Percentiles rank a stretch among this genome's conserved stretches.
Conservation (phyloP, 2,797 vertebrate species). For the Gymnoscopelus microlampas region DNA sequence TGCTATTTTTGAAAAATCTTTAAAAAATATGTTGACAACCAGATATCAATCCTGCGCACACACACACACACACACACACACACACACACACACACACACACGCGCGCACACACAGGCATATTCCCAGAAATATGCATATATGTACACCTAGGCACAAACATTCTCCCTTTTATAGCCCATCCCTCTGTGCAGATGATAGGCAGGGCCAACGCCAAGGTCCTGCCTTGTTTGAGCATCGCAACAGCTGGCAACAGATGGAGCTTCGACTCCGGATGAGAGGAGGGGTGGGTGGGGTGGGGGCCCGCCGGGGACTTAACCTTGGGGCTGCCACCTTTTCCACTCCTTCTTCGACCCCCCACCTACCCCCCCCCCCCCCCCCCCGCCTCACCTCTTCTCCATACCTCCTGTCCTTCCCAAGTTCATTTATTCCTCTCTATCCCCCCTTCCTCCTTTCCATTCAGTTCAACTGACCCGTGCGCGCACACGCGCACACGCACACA, state of each 20-base stretch:
- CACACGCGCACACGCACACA: constrained; percentile 4
- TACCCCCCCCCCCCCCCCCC: constrained; percentile 32
- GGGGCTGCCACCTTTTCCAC: constrained; percentile 44
- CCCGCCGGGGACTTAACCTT: constrained; percentile 68
- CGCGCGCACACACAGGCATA: no score
- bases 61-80: no score
- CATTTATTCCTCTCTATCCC: constrained; percentile 21
- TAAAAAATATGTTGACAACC: no score
- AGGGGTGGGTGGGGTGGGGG: constrained; percentile 37
- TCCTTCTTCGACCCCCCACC: constrained; percentile 1
- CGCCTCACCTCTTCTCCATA: constrained; percentile 24
- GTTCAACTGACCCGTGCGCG: constrained; percentile 34
- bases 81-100: not conserved
- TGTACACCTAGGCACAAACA: no score
- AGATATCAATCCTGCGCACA: no score
- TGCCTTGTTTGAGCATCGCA: constrained; percentile 44
- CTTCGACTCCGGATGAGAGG: constrained; percentile 25
- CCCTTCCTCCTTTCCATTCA: not conserved
- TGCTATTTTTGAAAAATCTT: no score
- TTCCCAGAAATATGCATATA: no score
- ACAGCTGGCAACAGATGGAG: constrained; percentile 74
- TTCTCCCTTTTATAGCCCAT: not conserved
- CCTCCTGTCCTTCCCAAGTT: constrained; percentile 15
- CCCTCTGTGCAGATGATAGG: constrained; percentile 42
- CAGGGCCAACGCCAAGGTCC: no score